phyloP scores from a whole-genome alignment of 2,888 invertebrate species.

The Himalopsyche kuldschensis region DNA sequence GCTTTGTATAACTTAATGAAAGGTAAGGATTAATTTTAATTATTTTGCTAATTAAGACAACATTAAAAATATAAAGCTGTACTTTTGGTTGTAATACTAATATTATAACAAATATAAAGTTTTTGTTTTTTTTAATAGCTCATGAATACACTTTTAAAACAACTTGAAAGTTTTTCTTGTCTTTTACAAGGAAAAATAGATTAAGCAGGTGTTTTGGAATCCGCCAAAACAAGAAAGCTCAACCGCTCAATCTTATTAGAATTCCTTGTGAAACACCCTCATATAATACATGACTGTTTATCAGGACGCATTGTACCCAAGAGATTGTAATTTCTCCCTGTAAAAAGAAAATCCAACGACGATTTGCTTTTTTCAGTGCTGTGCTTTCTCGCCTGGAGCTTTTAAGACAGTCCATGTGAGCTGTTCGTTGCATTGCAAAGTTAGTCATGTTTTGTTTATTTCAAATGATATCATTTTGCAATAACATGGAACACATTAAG shows the following conservation, averaged over 20 bases:
- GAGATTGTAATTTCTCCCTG: conserved; percentile 22
- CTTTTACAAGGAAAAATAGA: background rate
- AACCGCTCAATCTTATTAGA: conserved; percentile 31
- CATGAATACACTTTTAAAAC: too few species aligned
- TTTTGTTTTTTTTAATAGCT: too few species aligned
- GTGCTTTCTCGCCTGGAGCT: background rate
- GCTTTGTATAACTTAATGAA: too few species aligned
- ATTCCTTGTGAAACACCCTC: conserved; percentile 22
- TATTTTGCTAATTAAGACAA: too few species aligned
- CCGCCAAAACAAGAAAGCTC: background rate
- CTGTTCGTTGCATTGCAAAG: background rate
- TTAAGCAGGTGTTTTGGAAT: background rate
- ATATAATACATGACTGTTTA: conserved; percentile 31
- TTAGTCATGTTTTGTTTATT: too few species aligned
- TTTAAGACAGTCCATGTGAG: background rate
- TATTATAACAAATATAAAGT: too few species aligned
- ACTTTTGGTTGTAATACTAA: too few species aligned
- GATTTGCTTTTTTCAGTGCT: background rate
- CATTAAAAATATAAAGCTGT: too few species aligned
- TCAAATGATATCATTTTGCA: too few species aligned
- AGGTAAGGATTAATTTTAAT: too few species aligned
- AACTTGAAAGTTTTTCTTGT: background rate
- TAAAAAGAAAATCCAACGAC: conserved; percentile 20
- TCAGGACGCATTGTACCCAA: conserved; percentile 35
- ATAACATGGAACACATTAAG: too few species aligned